A percentile compares a stretch with the other conserved stretches of the same genome.
Evolutionary conservation across 2,888 invertebrate species (phyloP).

Genomic region (Dynastes grantii): DNA sequence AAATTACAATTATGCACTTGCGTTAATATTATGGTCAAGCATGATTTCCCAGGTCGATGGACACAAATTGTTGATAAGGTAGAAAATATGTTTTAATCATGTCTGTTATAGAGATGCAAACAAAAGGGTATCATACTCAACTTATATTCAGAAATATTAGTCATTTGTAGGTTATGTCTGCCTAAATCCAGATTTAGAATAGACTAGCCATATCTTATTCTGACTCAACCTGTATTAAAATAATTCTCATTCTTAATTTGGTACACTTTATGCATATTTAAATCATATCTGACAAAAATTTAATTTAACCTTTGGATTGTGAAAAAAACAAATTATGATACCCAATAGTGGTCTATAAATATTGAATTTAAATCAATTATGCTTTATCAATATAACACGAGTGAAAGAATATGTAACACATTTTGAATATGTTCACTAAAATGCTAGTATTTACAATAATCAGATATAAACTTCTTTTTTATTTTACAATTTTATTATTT

Average conservation of each 20-base stretch:
- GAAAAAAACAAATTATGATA: background rate
- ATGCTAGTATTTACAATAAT: too few species aligned
- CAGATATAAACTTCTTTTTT: too few species aligned
- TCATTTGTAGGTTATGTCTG: conserved; percentile 5
- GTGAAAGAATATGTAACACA: too few species aligned
- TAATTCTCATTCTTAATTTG: conserved; percentile 4
- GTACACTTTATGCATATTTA: background rate
- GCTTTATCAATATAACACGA: background rate
- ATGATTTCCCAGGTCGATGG: conserved; percentile 97
- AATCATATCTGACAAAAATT: background rate
- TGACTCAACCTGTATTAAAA: conserved; percentile 11
- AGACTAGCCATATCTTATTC: background rate
- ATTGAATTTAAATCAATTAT: background rate
- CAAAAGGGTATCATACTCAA: background rate
- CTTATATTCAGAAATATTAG: background rate
- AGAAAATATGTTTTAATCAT: conserved; percentile 26
- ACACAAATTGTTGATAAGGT: conserved; percentile 97
- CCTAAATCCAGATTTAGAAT: conserved; percentile 13
- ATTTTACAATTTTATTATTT: too few species aligned
- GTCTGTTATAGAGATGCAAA: background rate
- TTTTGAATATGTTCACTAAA: too few species aligned
- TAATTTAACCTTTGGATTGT: conserved; percentile 8
- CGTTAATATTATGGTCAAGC: conserved; percentile 93
- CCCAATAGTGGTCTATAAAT: background rate
- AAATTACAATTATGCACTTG: conserved; percentile 92